These are phyloP conservation scores for Varanus komodoensis DNA, from an alignment of 2,113 vertebrate genomes.

Conservation along the genomic window DNA sequence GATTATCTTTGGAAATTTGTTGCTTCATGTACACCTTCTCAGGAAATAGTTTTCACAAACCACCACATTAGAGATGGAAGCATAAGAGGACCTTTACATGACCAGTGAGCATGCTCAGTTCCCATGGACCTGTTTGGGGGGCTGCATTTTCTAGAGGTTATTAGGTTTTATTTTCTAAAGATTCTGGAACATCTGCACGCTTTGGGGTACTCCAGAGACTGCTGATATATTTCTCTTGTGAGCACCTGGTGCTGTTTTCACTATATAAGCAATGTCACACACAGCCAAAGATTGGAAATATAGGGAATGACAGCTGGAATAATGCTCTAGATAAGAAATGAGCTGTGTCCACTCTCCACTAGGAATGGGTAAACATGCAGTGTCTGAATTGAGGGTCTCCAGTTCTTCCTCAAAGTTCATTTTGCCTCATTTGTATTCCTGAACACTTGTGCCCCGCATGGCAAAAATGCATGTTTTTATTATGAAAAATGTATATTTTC, in stretches of 20 bases:
- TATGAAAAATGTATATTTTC: no score
- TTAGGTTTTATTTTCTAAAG: background rate
- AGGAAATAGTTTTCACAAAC: background rate
- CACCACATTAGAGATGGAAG: background rate
- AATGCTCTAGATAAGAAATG: background rate
- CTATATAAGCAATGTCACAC: background rate
- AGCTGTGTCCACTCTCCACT: background rate
- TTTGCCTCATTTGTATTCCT: no score
- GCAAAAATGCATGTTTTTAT: no score
- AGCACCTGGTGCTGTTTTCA: background rate
- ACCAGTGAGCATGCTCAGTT: background rate
- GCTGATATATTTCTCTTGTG: background rate
- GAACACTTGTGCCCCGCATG: no score
- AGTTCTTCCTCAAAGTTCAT: no score
- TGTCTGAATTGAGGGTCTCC: no score
- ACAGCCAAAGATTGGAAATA: no score
- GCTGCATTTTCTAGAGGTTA: no score
- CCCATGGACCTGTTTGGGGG: background rate
- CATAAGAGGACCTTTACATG: background rate
- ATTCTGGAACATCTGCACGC: background rate
- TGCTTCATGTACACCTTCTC: background rate
- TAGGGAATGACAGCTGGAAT: no score
- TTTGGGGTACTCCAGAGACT: background rate
- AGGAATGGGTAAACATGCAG: no score
- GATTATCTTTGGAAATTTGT: background rate